A percentile compares a stretch with the other conserved stretches of the same genome.
Conservation (phyloP, 2,888 invertebrate genomes). For the Leucozona laternaria region DNA sequence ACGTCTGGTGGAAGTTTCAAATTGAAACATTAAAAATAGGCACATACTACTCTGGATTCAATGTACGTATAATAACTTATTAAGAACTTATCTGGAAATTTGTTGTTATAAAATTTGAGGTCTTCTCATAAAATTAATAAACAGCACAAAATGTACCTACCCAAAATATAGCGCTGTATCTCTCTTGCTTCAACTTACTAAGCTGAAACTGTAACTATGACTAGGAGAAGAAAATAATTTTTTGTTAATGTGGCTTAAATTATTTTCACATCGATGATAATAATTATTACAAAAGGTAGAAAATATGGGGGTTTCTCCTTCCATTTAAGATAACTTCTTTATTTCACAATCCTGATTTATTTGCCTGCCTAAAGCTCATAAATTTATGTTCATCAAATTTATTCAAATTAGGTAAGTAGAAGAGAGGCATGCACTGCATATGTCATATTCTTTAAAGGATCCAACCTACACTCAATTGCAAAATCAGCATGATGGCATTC, state of each 20-base stretch:
- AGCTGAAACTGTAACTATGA: too few species aligned
- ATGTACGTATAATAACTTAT: not conserved
- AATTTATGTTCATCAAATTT: not conserved
- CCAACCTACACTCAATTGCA: slow-evolving; percentile 16
- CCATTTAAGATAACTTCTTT: not conserved
- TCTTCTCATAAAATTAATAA: not conserved
- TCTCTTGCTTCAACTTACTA: not conserved
- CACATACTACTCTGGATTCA: not conserved
- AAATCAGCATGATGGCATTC: slow-evolving; percentile 23
- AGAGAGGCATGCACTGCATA: not conserved
- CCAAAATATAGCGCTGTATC: not conserved
- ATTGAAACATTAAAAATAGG: too few species aligned
- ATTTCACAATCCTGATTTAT: slow-evolving; percentile 9
- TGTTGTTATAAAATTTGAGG: not conserved
- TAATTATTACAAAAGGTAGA: not conserved
- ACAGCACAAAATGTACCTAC: not conserved
- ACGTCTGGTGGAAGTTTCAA: too few species aligned
- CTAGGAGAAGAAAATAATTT: too few species aligned
- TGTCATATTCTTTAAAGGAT: not conserved
- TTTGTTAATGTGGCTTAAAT: too few species aligned
- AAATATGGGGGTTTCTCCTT: not conserved
- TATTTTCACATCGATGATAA: not conserved
- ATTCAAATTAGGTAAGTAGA: slow-evolving; percentile 4
- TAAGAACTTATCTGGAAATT: not conserved
- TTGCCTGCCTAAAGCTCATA: not conserved